These are phyloP conservation scores for Xiphophorus birchmanni DNA, from an alignment of 2,797 vertebrate genomes.

Conservation along the genomic window DNA sequence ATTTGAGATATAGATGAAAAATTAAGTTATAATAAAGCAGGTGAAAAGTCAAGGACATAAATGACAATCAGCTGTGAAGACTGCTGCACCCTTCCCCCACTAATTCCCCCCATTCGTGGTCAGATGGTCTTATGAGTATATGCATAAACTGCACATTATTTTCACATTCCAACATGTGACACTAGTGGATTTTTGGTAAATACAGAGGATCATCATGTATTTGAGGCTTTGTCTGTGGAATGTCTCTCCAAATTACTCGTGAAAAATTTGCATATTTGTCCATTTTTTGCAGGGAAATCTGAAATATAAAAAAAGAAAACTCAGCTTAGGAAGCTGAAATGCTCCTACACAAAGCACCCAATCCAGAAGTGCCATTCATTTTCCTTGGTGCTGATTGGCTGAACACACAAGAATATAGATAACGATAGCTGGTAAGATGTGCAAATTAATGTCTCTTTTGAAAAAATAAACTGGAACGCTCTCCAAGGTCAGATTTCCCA, in stretches of 20 bases:
- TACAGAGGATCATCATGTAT: neutral
- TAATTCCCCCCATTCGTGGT: neutral
- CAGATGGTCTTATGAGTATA: neutral
- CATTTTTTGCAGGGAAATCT: neutral
- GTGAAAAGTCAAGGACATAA: constrained; percentile 24
- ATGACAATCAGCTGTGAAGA: neutral
- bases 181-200: neutral
- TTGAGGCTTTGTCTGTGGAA: neutral
- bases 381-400: neutral
- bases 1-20: constrained; percentile 11
- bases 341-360: neutral
- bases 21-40: constrained; percentile 17
- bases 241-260: neutral
- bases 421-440: neutral
- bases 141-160: neutral
- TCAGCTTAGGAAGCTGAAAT: neutral
- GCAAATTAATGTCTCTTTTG: neutral
- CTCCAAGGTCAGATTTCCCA: neutral
- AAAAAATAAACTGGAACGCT: too few relatives aligned
- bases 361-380: neutral
- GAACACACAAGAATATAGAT: neutral
- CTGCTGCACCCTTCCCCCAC: neutral
- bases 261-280: neutral
- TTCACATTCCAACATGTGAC: neutral
- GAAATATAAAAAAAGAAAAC: neutral